A percentile compares a stretch with the other conserved stretches of the same genome.
These are phyloP conservation scores for Dynastes hyllus DNA, from an alignment of 2,888 invertebrate genomes.

Conservation along the genomic window DNA sequence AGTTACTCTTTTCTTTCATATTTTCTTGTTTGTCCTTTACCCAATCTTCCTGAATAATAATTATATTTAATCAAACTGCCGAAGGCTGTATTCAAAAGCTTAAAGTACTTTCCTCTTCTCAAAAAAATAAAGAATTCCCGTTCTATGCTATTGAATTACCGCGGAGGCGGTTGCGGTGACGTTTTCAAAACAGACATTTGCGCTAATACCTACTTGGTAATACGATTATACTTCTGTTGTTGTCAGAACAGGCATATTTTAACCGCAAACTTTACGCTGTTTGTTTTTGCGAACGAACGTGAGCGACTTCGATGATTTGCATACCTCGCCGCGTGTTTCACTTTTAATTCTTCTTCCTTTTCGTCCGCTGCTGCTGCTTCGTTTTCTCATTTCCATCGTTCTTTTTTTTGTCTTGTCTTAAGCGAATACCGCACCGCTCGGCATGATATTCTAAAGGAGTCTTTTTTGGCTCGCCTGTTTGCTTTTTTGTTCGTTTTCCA, in stretches of 20 bases:
- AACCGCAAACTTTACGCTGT: conserved; percentile 56
- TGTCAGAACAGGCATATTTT: conserved; percentile 60
- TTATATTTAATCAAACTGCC: conserved; percentile 1
- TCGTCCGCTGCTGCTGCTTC: neutral
- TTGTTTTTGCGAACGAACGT: conserved; percentile 41
- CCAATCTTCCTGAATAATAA: conserved; percentile 9
- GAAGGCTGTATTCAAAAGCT: neutral
- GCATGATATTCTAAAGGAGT: conserved; percentile 25
- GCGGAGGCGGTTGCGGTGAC: neutral
- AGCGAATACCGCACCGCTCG: conserved; percentile 9
- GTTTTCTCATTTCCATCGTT: neutral
- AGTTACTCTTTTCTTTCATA: neutral
- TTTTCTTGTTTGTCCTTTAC: neutral
- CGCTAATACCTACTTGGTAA: conserved; percentile 58
- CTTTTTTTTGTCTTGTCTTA: conserved; percentile 4
- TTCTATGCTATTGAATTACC: neutral
- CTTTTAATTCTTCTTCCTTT: conserved; percentile 38
- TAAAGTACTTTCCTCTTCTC: conserved; percentile 18
- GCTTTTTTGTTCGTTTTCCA: conserved; percentile 20
- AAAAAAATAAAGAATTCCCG: conserved; percentile 36
- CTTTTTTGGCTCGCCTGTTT: conserved; percentile 13
- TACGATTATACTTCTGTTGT: conserved; percentile 61
- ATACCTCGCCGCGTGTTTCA: conserved; percentile 39
- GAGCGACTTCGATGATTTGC: conserved; percentile 39
- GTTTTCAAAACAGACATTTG: conserved; percentile 41